Evolutionary conservation across 1,140 invertebrate genomes (phyloP), one percentile per base, ranked within the genome.

Genomic region (Mycetomoellerius zeteki): DNA sequence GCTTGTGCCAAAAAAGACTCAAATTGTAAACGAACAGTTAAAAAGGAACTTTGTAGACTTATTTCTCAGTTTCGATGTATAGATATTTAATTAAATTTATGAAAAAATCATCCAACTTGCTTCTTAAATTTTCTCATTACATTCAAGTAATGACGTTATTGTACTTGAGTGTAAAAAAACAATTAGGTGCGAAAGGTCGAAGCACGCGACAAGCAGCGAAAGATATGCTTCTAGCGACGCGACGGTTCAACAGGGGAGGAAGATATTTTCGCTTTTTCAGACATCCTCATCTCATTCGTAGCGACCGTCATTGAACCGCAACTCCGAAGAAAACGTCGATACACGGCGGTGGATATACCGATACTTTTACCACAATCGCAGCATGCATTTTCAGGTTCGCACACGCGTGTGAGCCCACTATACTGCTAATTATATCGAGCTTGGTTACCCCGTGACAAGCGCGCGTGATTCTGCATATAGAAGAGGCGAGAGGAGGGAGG

Each of bases 331-430:
- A 94, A 94, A 94, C 92, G 93, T 94, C 93, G 92, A 93, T 94
- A 93, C 84, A 89, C 86, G 88, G 30, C 21, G 50, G 43, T 64
- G 47, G 87, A 50, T 87, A 91, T 88, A 93, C 90, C 85, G 87
- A 89, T 89, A 89, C 92, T 93, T 93, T 88, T 92, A 91, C 88
- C 90, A 92, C 92, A 91, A 91, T 91, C 89, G 90, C 73, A 85
- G 84, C 86, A 92, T 87, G 91, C 90, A 93, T 94, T 94, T 94
- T 93, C 91, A 94, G 85, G 91, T 91, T 93, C 90, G 92, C 93
- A 93, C 93, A 92, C 93, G 93, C 91, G 93, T 92, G 90, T 89
- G 87, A 92, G 89, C 88, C 91, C 91, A 92, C 94, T 94, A 72
- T 71, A 93, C 86, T 86, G 93, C 93, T 94, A 94, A 94, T 94